These are phyloP conservation scores for Lepus oiostolus DNA, from an alignment of 2,797 vertebrate species.

Conservation along the genomic window DNA sequence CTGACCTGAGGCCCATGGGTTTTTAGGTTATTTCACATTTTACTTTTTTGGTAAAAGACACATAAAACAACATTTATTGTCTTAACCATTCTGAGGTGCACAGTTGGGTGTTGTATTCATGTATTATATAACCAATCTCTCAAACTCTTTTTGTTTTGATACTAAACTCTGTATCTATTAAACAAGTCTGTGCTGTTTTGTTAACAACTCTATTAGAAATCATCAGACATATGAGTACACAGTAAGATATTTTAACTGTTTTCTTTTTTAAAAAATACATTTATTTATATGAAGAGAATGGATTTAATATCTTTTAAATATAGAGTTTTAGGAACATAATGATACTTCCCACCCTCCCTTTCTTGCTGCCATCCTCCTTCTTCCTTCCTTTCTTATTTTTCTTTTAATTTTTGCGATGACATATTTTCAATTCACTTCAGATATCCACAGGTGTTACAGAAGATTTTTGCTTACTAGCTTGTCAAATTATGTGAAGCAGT, in stretches of 20 bases:
- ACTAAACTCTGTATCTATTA: not conserved
- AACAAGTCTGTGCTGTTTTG: not conserved
- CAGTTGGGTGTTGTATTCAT: not conserved
- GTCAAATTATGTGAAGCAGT: not conserved
- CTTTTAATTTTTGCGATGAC: too few relatives aligned
- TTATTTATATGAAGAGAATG: too few relatives aligned
- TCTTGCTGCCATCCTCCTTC: too few relatives aligned
- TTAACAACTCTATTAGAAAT: not conserved
- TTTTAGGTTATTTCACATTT: not conserved
- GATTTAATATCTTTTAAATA: too few relatives aligned
- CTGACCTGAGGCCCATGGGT: not conserved
- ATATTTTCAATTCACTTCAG: too few relatives aligned
- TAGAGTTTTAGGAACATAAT: too few relatives aligned
- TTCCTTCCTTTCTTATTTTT: too few relatives aligned
- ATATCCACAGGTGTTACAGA: not conserved
- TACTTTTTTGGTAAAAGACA: constrained; percentile 35
- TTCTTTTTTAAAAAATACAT: too few relatives aligned
- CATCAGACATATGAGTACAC: not conserved
- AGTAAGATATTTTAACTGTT: not conserved
- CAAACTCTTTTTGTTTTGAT: not conserved
- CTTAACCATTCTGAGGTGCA: not conserved
- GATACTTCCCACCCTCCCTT: too few relatives aligned
- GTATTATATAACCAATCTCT: not conserved
- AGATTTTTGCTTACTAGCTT: not conserved
- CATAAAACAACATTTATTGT: not conserved